phyloP scores from a whole-genome alignment of 2,888 invertebrate genomes.

The Eupithecia abbreviata region DNA sequence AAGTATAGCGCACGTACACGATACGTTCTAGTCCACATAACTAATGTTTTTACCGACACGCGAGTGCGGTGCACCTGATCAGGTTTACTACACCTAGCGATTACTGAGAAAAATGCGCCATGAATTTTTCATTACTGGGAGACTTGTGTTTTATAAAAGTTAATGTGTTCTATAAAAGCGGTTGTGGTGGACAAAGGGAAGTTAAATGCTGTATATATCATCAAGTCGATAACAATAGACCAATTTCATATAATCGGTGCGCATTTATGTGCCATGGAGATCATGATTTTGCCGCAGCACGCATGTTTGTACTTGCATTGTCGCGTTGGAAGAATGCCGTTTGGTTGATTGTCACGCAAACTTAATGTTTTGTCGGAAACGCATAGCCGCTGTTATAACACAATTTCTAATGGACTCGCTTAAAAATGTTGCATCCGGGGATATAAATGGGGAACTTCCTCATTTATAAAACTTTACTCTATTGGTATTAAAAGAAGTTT shows the following conservation, averaged over 20 bases:
- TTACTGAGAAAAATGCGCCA: conserved; percentile 37
- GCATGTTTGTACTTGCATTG: conserved; percentile 36
- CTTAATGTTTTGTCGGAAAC: conserved; percentile 30
- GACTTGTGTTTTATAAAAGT: conserved; percentile 22
- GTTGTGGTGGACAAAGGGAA: conserved; percentile 24
- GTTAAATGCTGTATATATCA: conserved; percentile 29
- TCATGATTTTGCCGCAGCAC: conserved; percentile 38
- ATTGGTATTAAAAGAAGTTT: not conserved
- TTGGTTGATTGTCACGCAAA: conserved; percentile 39
- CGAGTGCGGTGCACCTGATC: conserved; percentile 35
- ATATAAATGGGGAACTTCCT: conserved; percentile 11
- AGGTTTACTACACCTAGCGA: conserved; percentile 35
- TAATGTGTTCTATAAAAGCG: conserved; percentile 21
- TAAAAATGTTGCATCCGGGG: conserved; percentile 13
- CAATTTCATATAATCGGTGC: conserved; percentile 38
- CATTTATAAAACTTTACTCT: not conserved
- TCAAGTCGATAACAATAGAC: conserved; percentile 37
- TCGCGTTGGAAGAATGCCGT: conserved; percentile 36
- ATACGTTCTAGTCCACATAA: conserved; percentile 38
- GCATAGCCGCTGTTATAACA: conserved; percentile 22
- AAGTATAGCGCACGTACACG: conserved; percentile 38
- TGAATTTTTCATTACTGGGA: conserved; percentile 31
- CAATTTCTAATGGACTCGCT: conserved; percentile 25
- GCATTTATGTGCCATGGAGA: conserved; percentile 35
- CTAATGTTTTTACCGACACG: conserved; percentile 41